phyloP scores from a whole-genome alignment of 2,113 vertebrate species.

The Narcine bancroftii region DNA sequence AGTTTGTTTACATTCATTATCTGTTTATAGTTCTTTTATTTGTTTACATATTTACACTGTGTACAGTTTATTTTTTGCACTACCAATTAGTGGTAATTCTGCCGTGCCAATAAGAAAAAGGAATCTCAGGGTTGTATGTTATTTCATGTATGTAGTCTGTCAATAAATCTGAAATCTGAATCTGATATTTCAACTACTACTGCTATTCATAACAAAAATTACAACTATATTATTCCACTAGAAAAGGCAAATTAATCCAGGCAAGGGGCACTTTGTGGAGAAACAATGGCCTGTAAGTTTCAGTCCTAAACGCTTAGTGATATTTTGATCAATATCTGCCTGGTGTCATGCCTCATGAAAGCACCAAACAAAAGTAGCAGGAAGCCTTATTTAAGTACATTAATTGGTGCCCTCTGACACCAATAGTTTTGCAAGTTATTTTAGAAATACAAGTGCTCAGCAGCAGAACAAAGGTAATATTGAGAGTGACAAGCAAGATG shows the following conservation, averaged over 20 bases:
- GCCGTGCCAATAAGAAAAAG: too few species aligned
- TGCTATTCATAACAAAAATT: not conserved
- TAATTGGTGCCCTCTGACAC: not conserved
- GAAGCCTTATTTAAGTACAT: not conserved
- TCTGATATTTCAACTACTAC: too few species aligned
- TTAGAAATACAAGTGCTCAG: too few species aligned
- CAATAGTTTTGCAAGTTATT: not conserved
- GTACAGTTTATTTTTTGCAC: too few species aligned
- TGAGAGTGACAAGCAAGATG: not conserved
- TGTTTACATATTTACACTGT: too few species aligned
- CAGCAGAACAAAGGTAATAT: not conserved
- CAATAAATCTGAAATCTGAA: too few species aligned
- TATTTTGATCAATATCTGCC: not conserved
- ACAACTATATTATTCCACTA: not conserved
- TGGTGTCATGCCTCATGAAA: not conserved
- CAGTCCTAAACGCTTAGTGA: too few species aligned
- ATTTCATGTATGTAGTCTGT: too few species aligned
- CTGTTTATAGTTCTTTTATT: too few species aligned
- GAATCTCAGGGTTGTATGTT: too few species aligned
- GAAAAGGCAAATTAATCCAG: not conserved
- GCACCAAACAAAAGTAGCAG: not conserved
- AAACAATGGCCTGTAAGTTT: not conserved
- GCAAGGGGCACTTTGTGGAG: not conserved
- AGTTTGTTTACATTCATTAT: too few species aligned
- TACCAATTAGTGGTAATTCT: too few species aligned